Percentiles rank a stretch among this genome's conserved stretches.
Conservation (phyloP, 2,797 vertebrate species). For the Glossophaga mutica region DNA sequence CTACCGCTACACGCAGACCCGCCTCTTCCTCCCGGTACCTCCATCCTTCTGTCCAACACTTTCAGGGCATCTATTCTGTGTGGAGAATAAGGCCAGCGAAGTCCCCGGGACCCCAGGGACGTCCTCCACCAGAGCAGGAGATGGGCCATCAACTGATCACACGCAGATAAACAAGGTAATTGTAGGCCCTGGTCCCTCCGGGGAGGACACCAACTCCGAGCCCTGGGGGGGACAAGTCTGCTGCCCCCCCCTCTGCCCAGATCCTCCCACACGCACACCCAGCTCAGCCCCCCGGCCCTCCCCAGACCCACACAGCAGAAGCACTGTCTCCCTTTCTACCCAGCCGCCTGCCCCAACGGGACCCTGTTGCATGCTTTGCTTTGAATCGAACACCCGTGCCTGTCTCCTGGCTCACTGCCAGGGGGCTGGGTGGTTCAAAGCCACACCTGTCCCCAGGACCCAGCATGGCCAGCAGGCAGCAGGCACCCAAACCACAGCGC, state of each 20-base stretch:
- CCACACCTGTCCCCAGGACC: neutral
- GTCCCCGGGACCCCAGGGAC: neutral
- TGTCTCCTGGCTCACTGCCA: accelerated
- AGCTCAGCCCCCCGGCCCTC: neutral
- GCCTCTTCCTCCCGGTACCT: too few species aligned
- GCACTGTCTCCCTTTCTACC: neutral
- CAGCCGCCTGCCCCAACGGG: neutral
- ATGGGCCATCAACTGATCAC: neutral
- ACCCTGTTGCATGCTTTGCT: neutral
- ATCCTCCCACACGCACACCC: too few species aligned
- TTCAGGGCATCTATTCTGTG: accelerated
- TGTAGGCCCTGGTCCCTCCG: accelerated
- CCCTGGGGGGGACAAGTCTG: accelerated
- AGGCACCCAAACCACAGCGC: accelerated
- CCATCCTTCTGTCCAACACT: neutral
- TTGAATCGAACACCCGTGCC: neutral
- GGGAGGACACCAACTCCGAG: accelerated
- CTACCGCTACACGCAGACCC: accelerated
- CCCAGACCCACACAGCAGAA: neutral
- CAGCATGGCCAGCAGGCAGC: accelerated
- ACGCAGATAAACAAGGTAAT: neutral
- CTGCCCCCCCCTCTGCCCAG: neutral
- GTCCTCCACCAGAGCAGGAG: neutral
- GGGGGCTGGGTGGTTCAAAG: neutral
- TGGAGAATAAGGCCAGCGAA: neutral